Conservation (phyloP, 2,113 vertebrate genomes). For the Rostratula benghalensis region DNA sequence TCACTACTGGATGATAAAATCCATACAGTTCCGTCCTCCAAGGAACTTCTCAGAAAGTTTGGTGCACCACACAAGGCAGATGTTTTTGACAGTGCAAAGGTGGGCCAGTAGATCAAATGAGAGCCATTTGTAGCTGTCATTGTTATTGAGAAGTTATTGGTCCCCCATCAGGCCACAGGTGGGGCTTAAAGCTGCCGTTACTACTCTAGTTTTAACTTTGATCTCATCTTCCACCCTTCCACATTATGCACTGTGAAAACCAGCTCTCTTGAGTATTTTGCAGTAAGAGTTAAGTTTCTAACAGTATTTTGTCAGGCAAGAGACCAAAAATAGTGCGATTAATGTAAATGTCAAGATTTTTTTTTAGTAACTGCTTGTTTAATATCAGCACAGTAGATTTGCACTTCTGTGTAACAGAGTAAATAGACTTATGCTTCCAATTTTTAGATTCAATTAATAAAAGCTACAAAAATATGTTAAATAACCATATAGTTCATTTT, state of each 20-base stretch:
- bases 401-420: background rate
- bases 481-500: background rate
- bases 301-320: background rate
- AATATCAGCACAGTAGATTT: background rate
- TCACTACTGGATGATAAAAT: background rate
- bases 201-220: background rate
- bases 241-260: background rate
- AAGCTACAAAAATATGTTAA: background rate
- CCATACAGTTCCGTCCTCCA: rapidly evolving
- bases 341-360: background rate
- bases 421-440: background rate
- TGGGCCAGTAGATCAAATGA: background rate
- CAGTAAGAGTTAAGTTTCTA: background rate
- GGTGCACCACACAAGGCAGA: background rate
- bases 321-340: background rate
- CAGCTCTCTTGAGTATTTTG: background rate
- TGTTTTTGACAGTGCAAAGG: background rate
- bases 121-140: background rate
- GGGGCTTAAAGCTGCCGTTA: background rate
- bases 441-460: background rate
- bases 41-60: background rate
- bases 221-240: background rate
- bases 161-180: background rate
- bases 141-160: background rate
- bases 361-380: background rate